These are phyloP conservation scores for Potamilus streckersoni DNA, from an alignment of 1,140 invertebrate genomes.

Conservation along the genomic window DNA sequence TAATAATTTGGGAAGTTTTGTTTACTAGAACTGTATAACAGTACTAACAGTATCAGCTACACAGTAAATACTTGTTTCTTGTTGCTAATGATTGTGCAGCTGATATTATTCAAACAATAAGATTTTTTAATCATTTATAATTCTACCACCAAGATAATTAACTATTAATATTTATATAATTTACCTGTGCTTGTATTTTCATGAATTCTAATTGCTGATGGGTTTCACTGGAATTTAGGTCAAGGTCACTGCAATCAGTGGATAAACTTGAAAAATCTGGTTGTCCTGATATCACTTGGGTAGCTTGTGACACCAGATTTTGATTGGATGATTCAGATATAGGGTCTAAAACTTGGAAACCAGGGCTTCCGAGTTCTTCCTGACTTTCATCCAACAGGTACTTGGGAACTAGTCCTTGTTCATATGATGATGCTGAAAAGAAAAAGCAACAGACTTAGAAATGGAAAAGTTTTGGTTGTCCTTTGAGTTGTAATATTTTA, in stretches of 20 bases:
- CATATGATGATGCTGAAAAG: constrained; percentile 42
- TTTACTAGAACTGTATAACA: too few relatives aligned
- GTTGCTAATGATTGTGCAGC: too few relatives aligned
- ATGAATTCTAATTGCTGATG: constrained; percentile 58
- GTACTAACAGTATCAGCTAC: too few relatives aligned
- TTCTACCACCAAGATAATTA: not conserved
- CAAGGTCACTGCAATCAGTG: constrained; percentile 31
- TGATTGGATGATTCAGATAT: constrained; percentile 33
- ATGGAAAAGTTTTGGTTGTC: too few relatives aligned
- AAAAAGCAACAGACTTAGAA: not conserved
- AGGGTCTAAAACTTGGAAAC: constrained; percentile 8
- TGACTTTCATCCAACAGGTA: constrained; percentile 41
- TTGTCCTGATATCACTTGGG: constrained; percentile 14
- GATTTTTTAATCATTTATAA: too few relatives aligned
- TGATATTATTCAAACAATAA: too few relatives aligned
- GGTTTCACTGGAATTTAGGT: constrained; percentile 47
- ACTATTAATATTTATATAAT: not conserved
- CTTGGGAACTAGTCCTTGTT: constrained; percentile 51
- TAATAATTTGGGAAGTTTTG: too few relatives aligned
- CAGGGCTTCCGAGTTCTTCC: constrained; percentile 3
- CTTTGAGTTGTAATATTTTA: too few relatives aligned
- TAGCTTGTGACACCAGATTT: constrained; percentile 18
- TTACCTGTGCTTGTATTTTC: constrained; percentile 59
- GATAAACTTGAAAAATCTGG: constrained; percentile 36
- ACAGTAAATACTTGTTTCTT: too few relatives aligned